phyloP scores from a whole-genome alignment of 2,113 vertebrate species.

The Gnathochromis pfefferi region DNA sequence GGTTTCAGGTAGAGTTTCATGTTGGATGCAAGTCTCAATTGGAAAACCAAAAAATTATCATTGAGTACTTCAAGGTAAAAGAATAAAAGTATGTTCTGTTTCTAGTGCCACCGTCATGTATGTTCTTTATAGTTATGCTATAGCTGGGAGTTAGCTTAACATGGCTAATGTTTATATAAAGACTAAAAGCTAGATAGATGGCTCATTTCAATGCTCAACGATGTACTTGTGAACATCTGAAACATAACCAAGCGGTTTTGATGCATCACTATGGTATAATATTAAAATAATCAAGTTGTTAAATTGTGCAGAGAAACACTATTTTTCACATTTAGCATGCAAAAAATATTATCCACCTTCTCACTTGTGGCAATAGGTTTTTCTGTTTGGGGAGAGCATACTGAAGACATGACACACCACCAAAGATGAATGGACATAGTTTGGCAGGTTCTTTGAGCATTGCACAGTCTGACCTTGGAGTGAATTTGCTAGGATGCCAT shows the following conservation, averaged over 20 bases:
- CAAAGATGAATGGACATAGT: neutral
- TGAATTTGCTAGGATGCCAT: neutral
- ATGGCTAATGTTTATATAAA: neutral
- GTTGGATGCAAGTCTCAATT: neutral
- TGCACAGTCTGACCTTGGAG: neutral
- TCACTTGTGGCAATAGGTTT: neutral
- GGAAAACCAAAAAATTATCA: neutral
- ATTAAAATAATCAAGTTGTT: neutral
- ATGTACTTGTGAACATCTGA: neutral
- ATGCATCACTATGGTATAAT: neutral
- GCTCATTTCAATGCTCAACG: neutral
- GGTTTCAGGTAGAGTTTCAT: neutral
- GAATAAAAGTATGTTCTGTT: neutral
- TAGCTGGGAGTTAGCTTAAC: neutral
- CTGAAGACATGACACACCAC: neutral
- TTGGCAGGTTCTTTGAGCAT: neutral
- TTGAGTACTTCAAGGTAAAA: neutral
- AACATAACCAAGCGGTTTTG: neutral
- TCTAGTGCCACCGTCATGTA: neutral
- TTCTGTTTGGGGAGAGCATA: neutral
- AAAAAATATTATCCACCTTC: neutral
- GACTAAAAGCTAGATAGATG: neutral
- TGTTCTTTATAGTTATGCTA: neutral
- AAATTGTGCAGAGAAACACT: neutral
- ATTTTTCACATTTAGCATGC: neutral